Percentiles rank a stretch among this genome's conserved stretches.
phyloP scores from a whole-genome alignment of 2,888 invertebrate species.

The Orthosia incerta region DNA sequence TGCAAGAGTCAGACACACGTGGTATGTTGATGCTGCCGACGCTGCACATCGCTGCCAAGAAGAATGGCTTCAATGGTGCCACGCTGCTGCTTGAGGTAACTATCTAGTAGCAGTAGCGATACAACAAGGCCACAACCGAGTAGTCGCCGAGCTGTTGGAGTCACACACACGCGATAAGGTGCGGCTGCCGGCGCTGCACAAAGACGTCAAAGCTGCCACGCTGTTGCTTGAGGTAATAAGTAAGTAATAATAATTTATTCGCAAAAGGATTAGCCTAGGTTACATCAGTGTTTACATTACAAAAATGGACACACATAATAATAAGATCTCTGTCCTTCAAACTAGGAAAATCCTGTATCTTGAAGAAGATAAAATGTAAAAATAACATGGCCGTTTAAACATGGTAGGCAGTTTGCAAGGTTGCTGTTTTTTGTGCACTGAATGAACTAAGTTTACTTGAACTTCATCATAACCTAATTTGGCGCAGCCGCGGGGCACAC shows the following conservation, averaged over 20 bases:
- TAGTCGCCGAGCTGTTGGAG: slow-evolving; percentile 94
- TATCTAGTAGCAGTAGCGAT: background rate
- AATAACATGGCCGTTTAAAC: too few species aligned
- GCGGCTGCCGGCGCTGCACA: slow-evolving; percentile 91
- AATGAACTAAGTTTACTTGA: too few species aligned
- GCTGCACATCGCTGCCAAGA: slow-evolving; percentile 99
- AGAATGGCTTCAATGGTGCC: slow-evolving; percentile 99
- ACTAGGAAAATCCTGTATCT: too few species aligned
- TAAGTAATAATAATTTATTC: too few species aligned
- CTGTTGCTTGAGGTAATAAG: slow-evolving; percentile 96
- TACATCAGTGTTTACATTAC: too few species aligned
- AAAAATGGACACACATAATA: too few species aligned
- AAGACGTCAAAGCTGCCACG: slow-evolving; percentile 98
- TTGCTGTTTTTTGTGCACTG: too few species aligned
- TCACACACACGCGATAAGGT: background rate
- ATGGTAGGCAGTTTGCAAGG: slow-evolving; percentile 80
- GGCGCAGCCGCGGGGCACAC: too few species aligned
- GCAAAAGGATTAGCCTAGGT: too few species aligned
- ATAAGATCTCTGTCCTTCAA: too few species aligned
- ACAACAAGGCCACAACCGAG: slow-evolving; percentile 98
- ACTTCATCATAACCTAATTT: too few species aligned
- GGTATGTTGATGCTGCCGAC: background rate
- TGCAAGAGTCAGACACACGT: slow-evolving; percentile 77
- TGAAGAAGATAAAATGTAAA: too few species aligned
- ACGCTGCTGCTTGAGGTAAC: slow-evolving; percentile 95